phyloP scores from a whole-genome alignment of 2,113 vertebrate genomes.

The Saccopteryx leptura region DNA sequence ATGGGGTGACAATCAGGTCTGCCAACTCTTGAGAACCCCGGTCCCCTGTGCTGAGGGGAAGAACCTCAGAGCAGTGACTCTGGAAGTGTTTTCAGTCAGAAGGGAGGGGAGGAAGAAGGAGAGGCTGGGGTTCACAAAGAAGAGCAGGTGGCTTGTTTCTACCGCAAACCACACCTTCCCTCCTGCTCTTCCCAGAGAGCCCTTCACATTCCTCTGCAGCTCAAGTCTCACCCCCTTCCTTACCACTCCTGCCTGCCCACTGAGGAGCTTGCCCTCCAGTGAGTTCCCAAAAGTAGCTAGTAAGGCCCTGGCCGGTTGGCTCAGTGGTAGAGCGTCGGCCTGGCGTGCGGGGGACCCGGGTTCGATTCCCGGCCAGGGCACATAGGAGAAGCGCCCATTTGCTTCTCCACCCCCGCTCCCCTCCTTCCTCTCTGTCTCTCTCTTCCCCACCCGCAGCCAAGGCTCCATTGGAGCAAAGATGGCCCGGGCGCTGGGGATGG shows the following conservation, averaged over 20 bases:
- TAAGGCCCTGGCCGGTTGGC: too few relatives aligned
- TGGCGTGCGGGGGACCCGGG: too few relatives aligned
- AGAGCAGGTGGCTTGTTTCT: background rate
- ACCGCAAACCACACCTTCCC: background rate
- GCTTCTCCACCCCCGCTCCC: too few relatives aligned
- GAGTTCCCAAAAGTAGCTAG: background rate
- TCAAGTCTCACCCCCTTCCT: background rate
- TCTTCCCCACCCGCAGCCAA: too few relatives aligned
- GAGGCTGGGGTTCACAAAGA: background rate
- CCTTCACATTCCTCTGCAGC: background rate
- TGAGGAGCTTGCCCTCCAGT: background rate
- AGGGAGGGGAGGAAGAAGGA: background rate
- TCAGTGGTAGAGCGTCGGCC: too few relatives aligned
- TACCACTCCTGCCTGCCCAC: background rate
- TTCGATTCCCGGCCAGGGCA: too few relatives aligned
- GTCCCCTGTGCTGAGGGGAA: too few relatives aligned
- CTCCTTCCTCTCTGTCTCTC: too few relatives aligned
- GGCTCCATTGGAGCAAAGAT: too few relatives aligned
- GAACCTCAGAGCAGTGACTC: background rate
- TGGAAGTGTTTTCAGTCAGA: background rate
- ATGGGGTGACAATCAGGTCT: background rate
- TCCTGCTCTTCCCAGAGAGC: accelerated
- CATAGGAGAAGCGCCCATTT: too few relatives aligned
- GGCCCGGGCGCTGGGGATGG: too few relatives aligned
- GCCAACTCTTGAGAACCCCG: background rate